Evolutionary conservation across 2,888 invertebrate genomes (phyloP), one percentile per base, ranked within the genome.

Genomic region (Diarsia brunnea): DNA sequence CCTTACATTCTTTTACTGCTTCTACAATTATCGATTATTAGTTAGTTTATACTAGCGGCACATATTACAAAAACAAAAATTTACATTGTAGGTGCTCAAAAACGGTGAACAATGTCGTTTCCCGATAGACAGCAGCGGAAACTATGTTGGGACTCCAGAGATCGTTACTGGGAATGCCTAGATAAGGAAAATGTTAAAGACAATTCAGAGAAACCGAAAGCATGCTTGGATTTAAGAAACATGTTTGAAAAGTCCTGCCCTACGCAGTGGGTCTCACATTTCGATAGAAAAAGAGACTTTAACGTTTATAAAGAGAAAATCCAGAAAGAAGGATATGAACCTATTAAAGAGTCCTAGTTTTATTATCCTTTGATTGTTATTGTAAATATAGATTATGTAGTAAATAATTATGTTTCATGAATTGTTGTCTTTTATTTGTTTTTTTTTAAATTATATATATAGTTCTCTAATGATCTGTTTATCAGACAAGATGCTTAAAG

Each of bases 201-300:
- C 72, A 97, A 96, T 91, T 94, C 96, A 70, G 94, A 93, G 74
- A 94, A 93, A 84, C 96, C 95, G 14, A 96, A 95, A 87, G 96
- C 94, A 80, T 99, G 99, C 94, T 93, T 95, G 81, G 97, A 98
- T 89, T 94, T 98, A 87, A 97, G 98, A 84, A 97, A 98, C 95
- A 86, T 97, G 69, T 98, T 98, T 92, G 98, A 98, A 96, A 97
- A 97, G 80, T 97, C 97, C 43, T 99, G 99, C 91, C 98, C 98
- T 2, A 93, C 97, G 2, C 98, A 98, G 93, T 99, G 99, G 99
- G 98, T 99, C 64, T 98, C 98, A 92, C 99, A 99, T 95, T 99
- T 99, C 94, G 99, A 99, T 96, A 97, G 98, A 89, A 99, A 98
- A 95, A 97, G 98, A 90, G 98, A 98, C 88, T 99, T 98, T 94